Base-by-base conservation (phyloP, 2,888 invertebrate species). In the Agrilus biguttatus region DNA sequence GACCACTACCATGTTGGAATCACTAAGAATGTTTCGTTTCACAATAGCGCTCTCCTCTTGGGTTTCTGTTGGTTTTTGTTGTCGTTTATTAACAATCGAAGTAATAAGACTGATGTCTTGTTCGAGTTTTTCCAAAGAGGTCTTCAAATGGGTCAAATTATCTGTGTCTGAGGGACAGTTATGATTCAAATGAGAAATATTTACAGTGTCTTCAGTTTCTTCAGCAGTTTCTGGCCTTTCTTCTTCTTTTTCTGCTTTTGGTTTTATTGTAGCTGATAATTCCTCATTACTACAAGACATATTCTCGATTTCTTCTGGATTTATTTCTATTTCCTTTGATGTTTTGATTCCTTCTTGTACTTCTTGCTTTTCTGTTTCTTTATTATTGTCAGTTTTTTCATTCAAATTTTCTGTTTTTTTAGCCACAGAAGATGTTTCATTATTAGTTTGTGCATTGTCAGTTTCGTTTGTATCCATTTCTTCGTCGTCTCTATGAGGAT, bases 341-440 rank as follows among this genome's bases (percentile, higher is more conserved):
- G 10, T 28, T 28, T 44, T 47, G 1, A 40, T 8, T 45, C 47
- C 49, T 8, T 48, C 45, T 13, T 39, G 42, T 36, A 47, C 49
- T 8, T 48, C 41, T 5, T 46, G 50, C 17, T 49, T 44, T 23
- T 53, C 50, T 19, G 28, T 28, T 12, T 36, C 40, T 17, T 35
- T 36, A 34, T 41, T 36, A 19, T 14, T 36, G 8, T 14, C n/a
- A 36, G 53, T 45, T 21, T 50, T 46, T 13, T 39, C 47, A 38
- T 50, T 47, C 33, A 48, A 37, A 17, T 34, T 39, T 6, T 17
- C 39, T 28, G 40, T 46, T 8, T 44, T 46, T 34, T 44, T 45
- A 33, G 50, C 53, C 10, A 51, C 47, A 41, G 49, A 52, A 36
- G 38, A 41, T 46, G 50, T 42, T 21, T 38, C 39, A 47, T 48